phyloP scores from a whole-genome alignment of 2,113 vertebrate species.

The Aegotheles bennettii region DNA sequence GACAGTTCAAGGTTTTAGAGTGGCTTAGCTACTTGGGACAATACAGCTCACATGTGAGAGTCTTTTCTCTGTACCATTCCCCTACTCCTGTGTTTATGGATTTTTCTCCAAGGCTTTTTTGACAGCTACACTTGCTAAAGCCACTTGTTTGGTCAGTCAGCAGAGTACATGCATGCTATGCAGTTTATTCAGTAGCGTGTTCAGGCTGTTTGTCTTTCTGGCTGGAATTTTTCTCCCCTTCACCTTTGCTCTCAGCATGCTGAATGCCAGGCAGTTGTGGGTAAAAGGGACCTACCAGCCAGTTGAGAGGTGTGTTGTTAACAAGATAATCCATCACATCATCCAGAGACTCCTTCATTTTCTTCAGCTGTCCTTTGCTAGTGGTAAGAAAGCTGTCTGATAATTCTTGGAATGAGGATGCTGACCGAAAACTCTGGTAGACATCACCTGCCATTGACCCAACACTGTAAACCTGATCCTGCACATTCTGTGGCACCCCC shows the following conservation, averaged over 20 bases:
- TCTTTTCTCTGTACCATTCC: not conserved
- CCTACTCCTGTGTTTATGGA: not conserved
- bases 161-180: not conserved
- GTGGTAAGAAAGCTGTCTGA: constrained; percentile 76
- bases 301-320: constrained; percentile 91
- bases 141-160: constrained; percentile 13
- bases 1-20: not conserved
- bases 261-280: constrained; percentile 61
- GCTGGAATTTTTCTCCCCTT: constrained; percentile 43
- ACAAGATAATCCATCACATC: constrained; percentile 83
- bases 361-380: constrained; percentile 82
- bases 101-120: not conserved
- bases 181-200: constrained; percentile 10
- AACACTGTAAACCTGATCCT: constrained; percentile 73
- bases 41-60: not conserved
- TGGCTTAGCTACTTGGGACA: not conserved
- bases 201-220: constrained; percentile 55
- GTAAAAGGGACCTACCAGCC: constrained; percentile 83
- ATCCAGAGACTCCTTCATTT: constrained; percentile 73
- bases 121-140: not conserved
- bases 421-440: constrained; percentile 68
- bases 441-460: constrained; percentile 76
- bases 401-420: constrained; percentile 74
- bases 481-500: constrained; percentile 82
- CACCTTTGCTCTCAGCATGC: constrained; percentile 50